Conservation (phyloP, 2,888 invertebrate species). For the Neoascia interrupta region DNA sequence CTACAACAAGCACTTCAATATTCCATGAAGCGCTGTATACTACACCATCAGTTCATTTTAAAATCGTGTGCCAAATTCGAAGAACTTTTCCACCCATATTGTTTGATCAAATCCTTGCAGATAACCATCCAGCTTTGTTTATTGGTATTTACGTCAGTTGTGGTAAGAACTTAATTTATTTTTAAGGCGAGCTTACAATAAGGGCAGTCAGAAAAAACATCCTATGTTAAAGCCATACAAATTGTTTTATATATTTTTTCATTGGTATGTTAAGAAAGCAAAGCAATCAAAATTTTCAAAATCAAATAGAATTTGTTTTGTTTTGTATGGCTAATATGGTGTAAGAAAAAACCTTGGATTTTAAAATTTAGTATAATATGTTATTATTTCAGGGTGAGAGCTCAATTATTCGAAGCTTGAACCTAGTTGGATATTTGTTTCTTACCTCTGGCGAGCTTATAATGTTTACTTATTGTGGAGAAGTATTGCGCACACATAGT, state of each 20-base stretch:
- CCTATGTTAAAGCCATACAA: no score
- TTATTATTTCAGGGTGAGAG: constrained; percentile 63
- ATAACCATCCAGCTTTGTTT: constrained; percentile 78
- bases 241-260: no score
- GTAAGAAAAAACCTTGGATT: no score
- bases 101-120: constrained; percentile 77
- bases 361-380: no score
- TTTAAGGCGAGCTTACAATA: no score
- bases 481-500: constrained; percentile 75
- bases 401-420: constrained; percentile 73
- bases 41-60: constrained; percentile 77
- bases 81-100: constrained; percentile 77
- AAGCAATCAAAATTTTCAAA: no score
- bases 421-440: constrained; percentile 75
- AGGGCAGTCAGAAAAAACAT: no score
- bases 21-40: constrained; percentile 75
- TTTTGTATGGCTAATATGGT: no score
- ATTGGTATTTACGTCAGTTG: constrained; percentile 76
- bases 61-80: constrained; percentile 75
- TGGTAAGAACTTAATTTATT: constrained; percentile 70
- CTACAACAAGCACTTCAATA: constrained; percentile 12
- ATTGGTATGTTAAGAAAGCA: no score
- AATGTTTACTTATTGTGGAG: constrained; percentile 77
- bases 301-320: no score
- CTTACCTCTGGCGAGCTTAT: constrained; percentile 75